Evolutionary conservation across 2,888 invertebrate genomes (phyloP), one percentile per base, ranked within the genome.

Genomic region (Tridacna gigas): DNA sequence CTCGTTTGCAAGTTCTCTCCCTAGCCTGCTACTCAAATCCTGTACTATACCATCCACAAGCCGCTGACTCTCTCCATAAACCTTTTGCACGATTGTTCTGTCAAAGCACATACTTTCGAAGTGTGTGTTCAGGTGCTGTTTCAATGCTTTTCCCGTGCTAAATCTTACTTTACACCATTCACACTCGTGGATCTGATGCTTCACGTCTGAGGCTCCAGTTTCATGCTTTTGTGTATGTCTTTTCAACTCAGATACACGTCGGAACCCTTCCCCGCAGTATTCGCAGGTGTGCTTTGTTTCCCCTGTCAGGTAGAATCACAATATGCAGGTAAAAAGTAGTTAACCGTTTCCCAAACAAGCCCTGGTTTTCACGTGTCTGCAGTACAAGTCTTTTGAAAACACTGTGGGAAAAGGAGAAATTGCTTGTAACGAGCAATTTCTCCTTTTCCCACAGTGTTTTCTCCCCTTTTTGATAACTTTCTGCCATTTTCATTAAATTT

Each of bases 221-320:
- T 61, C 48, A 51, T 87, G 84, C 28, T 83, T 82, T 22, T 67
- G 67, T 73, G 74, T 83, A 60, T 87, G 87, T 22, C 84, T 75
- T 12, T 87, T 87, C n/a, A 87, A 56, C 60, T 87, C 87, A 7
- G 87, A 87, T 45, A 75, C 45, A 28, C 87, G 63, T 18, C 87
- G 28, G 25, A 87, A 83, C 28, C 87, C 87, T 66, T 87, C 84
- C 0, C 87, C 87, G 67, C 87, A 87, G 15, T 77, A 26, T 28
- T 87, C 87, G 73, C 87, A 87, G 0, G 83, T 83, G 73, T 83
- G 87, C 18, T 80, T 81, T 25, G 71, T 74, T 67, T 87, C 84
- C n/a, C 87, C 87, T 86, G 63, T 47, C 80, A 77, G 26, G 25
- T 25, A 66, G 28, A 12, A 28, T 28, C 37, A 37, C 37, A 37